These are phyloP conservation scores for Gryllus longicercus DNA, from an alignment of 2,888 invertebrate species.

Conservation along the genomic window DNA sequence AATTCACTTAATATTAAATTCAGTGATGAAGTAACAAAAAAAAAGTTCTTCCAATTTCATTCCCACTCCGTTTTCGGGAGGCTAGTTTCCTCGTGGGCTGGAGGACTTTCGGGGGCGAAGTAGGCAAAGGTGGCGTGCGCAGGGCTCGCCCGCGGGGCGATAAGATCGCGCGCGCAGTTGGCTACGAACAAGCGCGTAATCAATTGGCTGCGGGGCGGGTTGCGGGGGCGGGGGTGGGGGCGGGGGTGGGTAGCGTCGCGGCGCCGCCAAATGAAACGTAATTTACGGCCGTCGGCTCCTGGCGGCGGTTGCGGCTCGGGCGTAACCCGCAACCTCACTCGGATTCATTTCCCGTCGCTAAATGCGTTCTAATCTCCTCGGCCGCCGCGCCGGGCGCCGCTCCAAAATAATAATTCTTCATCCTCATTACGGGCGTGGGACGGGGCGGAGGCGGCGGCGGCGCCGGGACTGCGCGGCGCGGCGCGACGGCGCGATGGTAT, in stretches of 20 bases:
- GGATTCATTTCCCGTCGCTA: constrained; percentile 17
- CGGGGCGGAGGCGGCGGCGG: background rate
- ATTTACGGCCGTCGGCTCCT: background rate
- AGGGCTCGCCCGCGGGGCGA: background rate
- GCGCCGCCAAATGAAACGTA: background rate
- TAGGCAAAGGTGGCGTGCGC: background rate
- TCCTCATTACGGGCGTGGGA: background rate
- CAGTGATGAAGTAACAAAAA: no score
- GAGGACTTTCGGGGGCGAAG: no score
- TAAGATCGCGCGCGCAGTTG: constrained; percentile 1
- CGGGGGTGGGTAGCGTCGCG: background rate
- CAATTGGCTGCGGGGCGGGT: background rate
- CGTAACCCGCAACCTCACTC: constrained; percentile 2
- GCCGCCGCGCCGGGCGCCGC: background rate
- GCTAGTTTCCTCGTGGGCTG: no score
- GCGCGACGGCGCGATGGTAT: background rate
- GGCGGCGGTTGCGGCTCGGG: background rate
- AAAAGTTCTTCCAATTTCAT: no score
- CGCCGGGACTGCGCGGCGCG: background rate
- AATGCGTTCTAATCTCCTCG: background rate
- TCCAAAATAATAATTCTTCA: constrained; percentile 17
- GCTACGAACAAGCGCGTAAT: background rate
- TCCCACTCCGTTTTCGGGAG: no score
- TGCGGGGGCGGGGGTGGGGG: background rate
- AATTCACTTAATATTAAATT: no score